phyloP scores from a whole-genome alignment of 2,797 vertebrate genomes.

The Pogonophryne albipinna region DNA sequence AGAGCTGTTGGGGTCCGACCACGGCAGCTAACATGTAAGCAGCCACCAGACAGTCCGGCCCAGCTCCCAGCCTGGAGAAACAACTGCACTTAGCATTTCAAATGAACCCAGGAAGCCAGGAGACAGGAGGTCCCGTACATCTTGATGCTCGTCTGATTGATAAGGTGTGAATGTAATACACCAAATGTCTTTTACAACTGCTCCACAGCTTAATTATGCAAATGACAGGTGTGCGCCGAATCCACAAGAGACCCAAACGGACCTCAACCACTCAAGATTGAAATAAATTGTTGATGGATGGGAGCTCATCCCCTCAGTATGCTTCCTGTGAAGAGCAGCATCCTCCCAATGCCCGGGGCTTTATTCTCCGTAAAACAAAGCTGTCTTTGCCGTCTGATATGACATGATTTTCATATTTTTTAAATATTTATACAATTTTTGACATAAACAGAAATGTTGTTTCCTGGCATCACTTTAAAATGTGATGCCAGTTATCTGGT shows the following conservation, averaged over 20 bases:
- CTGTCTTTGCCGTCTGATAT: too few species aligned
- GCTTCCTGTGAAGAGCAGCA: slow-evolving; percentile 58
- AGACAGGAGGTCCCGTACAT: slow-evolving; percentile 64
- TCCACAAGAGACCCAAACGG: slow-evolving; percentile 72
- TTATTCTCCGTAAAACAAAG: too few species aligned
- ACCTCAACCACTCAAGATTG: slow-evolving; percentile 74
- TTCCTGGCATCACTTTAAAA: too few species aligned
- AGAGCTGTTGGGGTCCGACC: slow-evolving; percentile 57
- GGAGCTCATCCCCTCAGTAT: slow-evolving; percentile 58
- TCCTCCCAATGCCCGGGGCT: slow-evolving; percentile 58
- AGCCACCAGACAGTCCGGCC: slow-evolving; percentile 54
- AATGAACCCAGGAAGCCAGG: slow-evolving; percentile 73
- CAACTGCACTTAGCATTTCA: slow-evolving; percentile 80
- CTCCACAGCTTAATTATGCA: slow-evolving; percentile 84
- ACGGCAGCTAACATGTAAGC: slow-evolving; percentile 62
- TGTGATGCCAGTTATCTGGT: too few species aligned
- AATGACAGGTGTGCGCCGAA: slow-evolving; percentile 69
- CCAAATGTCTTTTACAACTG: slow-evolving; percentile 76
- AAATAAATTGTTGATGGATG: slow-evolving; percentile 82
- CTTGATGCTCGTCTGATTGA: slow-evolving; percentile 78
- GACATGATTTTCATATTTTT: too few species aligned
- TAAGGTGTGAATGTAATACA: slow-evolving; percentile 79
- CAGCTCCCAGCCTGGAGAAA: slow-evolving; percentile 39
- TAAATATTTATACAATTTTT: too few species aligned
- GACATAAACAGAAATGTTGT: too few species aligned